Percentiles rank a stretch among this genome's conserved stretches.
phyloP scores from a whole-genome alignment of 2,113 vertebrate genomes.

The Hippopotamus amphibius region DNA sequence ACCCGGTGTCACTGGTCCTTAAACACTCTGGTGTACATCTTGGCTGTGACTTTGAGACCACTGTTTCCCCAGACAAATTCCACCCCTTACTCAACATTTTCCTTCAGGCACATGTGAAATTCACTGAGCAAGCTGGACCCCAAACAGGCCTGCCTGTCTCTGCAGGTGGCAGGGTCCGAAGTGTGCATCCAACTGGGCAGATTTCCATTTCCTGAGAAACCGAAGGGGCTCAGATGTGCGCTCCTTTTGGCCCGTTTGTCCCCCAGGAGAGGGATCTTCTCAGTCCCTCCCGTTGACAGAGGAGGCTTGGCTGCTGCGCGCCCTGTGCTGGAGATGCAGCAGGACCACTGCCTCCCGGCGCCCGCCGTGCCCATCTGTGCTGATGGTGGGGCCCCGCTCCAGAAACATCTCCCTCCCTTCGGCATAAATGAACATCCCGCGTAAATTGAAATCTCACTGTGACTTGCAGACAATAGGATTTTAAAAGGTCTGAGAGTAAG shows the following conservation, averaged over 20 bases:
- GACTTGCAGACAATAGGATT: conserved; percentile 55
- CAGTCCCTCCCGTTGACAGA: rapidly evolving
- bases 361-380: conserved; percentile 74
- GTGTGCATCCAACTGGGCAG: rapidly evolving
- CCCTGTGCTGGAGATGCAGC: neutral
- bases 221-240: neutral
- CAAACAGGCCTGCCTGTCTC: neutral
- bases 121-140: too few species aligned
- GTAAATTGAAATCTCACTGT: conserved; percentile 52
- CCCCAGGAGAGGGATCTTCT: conserved; percentile 30
- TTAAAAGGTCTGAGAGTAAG: conserved; percentile 61
- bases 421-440: conserved; percentile 63
- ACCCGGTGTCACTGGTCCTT: rapidly evolving
- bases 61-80: neutral
- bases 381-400: conserved; percentile 58
- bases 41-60: rapidly evolving
- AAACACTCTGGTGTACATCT: rapidly evolving
- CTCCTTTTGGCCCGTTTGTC: neutral
- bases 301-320: rapidly evolving
- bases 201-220: rapidly evolving
- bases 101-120: neutral
- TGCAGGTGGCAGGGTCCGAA: neutral
- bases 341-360: conserved; percentile 4
- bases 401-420: conserved; percentile 47
- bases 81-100: neutral